phyloP scores from a whole-genome alignment of 1,140 invertebrate genomes.

The Plutomurus gul region DNA sequence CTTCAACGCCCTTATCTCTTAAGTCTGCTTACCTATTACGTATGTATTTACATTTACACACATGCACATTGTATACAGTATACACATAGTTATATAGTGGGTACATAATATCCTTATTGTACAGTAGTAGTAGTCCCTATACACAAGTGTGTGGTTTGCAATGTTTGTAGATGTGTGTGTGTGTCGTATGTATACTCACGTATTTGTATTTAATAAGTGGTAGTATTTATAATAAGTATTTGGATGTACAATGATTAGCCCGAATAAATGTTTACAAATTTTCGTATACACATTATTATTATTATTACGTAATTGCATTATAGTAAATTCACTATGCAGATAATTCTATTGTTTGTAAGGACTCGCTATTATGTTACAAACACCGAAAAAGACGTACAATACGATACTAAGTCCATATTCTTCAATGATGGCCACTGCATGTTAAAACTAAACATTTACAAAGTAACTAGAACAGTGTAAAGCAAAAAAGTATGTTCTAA shows the following conservation, averaged over 20 bases:
- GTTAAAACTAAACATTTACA: neutral
- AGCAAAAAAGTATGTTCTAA: neutral
- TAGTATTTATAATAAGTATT: too few relatives aligned
- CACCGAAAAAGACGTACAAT: too few relatives aligned
- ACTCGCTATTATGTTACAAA: too few relatives aligned
- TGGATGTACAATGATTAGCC: conserved; percentile 17
- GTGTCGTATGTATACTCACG: neutral
- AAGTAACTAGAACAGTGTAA: conserved; percentile 11
- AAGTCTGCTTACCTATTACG: conserved; percentile 13
- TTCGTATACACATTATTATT: neutral
- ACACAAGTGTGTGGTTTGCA: conserved; percentile 1
- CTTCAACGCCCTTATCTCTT: conserved; percentile 23
- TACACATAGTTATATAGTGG: neutral
- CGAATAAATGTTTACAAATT: conserved; percentile 28
- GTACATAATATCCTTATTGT: neutral
- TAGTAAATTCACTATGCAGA: too few relatives aligned
- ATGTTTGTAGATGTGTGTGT: neutral
- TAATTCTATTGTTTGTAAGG: too few relatives aligned
- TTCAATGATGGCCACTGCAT: neutral
- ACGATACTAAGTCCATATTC: too few relatives aligned
- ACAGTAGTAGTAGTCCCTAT: too few relatives aligned
- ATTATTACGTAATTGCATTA: neutral
- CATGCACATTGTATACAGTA: conserved; percentile 8
- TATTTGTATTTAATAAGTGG: neutral
- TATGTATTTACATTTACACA: conserved; percentile 11